These are phyloP conservation scores for Apodemus speciosus DNA, from an alignment of 2,113 vertebrate species.

Conservation along the genomic window DNA sequence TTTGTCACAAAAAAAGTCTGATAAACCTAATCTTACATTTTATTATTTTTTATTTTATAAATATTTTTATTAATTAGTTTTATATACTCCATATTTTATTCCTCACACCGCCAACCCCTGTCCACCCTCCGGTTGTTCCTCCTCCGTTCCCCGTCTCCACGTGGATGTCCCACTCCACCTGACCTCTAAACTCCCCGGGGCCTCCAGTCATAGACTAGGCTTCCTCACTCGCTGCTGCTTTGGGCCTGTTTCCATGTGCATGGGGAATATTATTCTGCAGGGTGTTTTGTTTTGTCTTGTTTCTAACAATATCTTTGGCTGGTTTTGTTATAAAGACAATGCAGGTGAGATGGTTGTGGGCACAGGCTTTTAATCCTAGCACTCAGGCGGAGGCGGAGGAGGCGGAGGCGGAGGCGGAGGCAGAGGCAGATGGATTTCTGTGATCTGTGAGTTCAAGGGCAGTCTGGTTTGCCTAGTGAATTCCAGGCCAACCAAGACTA, in stretches of 20 bases:
- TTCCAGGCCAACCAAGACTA: background rate
- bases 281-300: background rate
- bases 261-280: background rate
- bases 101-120: too few relatives aligned
- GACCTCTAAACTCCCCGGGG: too few relatives aligned
- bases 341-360: background rate
- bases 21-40: background rate
- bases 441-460: background rate
- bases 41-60: too few relatives aligned
- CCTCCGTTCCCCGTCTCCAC: too few relatives aligned
- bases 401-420: background rate
- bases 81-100: too few relatives aligned
- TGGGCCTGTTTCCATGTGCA: background rate
- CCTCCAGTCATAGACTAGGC: too few relatives aligned
- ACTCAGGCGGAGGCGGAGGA: background rate
- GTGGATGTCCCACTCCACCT: too few relatives aligned
- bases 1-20: background rate
- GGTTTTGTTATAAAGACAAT: background rate
- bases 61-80: too few relatives aligned
- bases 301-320: background rate
- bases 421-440: background rate
- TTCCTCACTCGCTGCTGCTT: background rate
- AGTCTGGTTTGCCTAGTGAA: background rate
- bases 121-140: too few relatives aligned
- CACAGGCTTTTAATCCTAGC: background rate